Evolutionary conservation across 35 echinoderm and acorn worm genomes (phyloP).

Genomic region (Heliocidaris erythrogramma): DNA sequence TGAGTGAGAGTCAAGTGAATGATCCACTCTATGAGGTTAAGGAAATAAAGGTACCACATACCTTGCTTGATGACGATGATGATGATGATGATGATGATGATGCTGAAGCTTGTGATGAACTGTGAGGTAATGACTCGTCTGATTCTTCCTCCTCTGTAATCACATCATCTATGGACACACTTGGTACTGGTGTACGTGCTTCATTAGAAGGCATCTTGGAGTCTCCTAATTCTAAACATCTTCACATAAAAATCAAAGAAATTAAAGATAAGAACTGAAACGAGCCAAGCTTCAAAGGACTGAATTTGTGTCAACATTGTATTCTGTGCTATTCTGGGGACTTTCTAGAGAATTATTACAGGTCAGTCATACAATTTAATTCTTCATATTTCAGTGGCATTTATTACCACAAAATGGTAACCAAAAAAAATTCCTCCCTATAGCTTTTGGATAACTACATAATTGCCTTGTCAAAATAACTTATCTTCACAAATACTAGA

Average conservation of each 20-base stretch:
- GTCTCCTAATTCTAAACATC: constrained; percentile 16
- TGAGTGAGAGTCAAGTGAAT: no score
- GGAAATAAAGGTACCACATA: neutral
- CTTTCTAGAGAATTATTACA: no score
- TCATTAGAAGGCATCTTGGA: neutral
- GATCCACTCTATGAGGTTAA: neutral
- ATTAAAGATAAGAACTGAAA: neutral
- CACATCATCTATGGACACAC: constrained; percentile 39
- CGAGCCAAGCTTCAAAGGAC: no score
- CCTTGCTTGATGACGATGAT: neutral
- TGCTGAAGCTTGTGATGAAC: neutral
- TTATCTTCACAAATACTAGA: neutral
- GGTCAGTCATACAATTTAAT: no score
- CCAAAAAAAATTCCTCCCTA: no score
- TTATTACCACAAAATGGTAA: no score
- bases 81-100: no score
- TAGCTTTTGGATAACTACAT: no score
- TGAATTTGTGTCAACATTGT: no score
- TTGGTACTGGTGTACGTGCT: neutral
- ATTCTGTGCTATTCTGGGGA: no score
- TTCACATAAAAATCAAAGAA: neutral
- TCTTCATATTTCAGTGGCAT: no score
- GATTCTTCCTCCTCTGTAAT: constrained; percentile 70
- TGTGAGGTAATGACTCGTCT: constrained; percentile 34
- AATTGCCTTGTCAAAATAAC: neutral